Evolutionary conservation across 2,888 invertebrate genomes (phyloP), one percentile per base, ranked within the genome.

Genomic region (Drosophila greeni): DNA sequence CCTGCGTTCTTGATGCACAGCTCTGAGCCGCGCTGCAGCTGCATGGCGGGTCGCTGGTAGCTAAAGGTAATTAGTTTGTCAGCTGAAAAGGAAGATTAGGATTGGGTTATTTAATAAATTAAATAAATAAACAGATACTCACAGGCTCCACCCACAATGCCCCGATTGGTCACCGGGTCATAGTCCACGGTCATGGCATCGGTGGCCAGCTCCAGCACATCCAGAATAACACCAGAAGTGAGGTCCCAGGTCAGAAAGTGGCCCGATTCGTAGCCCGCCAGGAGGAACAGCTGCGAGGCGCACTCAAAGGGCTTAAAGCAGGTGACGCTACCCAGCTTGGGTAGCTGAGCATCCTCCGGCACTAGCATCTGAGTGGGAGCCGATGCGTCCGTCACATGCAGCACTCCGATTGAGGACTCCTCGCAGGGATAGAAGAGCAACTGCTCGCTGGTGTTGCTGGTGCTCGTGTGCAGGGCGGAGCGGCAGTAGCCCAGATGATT

Each of bases 191-290:
- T 91, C 89, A 94, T 92, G 0, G 94, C 92, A 82, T 92, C 93
- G 72, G 93, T 91, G 20, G 92, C 90, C 29, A 91, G 89, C 23
- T 84, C 81, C 20, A 82, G 39, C 3, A 85, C 51, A 69, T 86
- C 86, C 8, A 87, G 70, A 42, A 86, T 71, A 3, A 76, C 78
- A 8, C 91, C 91, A 75, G 91, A 91, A 76, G 91, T 91, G 76
- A 92, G 89, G 88, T 94, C 93, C 93, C 94, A 95, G 20, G 94
- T 88, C 14, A 92, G 88, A 51, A 95, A 89, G 86, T 93, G 91
- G 1, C 95, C 95, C 23, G 92, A 91, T 86, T 95, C 95, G 74
- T 94, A 95, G 42, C 93, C 93, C 14, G 91, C 93, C 52, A 95
- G 87, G 23, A 95, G 84, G 81, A 91, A 92, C 5, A 89, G 89